Conservation (phyloP, 2,797 vertebrate genomes). For the Polyboroides typus region DNA sequence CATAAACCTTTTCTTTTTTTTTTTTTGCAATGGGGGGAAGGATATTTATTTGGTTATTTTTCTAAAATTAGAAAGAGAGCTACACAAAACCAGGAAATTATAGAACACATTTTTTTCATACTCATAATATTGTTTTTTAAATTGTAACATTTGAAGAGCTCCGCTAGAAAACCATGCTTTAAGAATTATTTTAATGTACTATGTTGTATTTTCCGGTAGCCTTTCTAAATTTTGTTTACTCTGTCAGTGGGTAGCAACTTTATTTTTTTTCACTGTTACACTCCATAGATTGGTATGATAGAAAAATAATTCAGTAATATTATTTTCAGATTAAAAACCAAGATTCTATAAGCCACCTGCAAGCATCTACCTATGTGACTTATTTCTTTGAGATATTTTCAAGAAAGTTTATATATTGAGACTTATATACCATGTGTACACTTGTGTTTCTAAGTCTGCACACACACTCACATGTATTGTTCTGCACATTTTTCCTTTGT, state of each 20-base stretch:
- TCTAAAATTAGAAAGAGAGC: background rate
- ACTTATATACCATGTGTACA: background rate
- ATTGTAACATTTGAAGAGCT: background rate
- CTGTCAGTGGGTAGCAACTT: background rate
- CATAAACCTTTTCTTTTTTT: background rate
- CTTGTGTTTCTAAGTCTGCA: background rate
- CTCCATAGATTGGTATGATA: background rate
- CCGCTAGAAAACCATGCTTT: background rate
- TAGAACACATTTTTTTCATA: background rate
- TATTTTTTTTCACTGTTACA: background rate
- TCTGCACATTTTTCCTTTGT: constrained; percentile 9
- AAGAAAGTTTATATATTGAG: background rate
- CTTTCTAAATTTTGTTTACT: background rate
- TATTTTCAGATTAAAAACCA: background rate
- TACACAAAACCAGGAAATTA: background rate
- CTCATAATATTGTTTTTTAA: background rate
- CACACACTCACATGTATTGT: background rate
- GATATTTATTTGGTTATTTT: background rate
- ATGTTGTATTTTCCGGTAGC: background rate
- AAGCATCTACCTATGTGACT: background rate
- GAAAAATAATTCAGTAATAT: background rate
- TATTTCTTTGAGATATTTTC: background rate
- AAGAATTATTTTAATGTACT: background rate
- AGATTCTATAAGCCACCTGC: background rate
- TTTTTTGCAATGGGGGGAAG: background rate